Evolutionary conservation across 2,113 vertebrate genomes (phyloP), one percentile per base, ranked within the genome.

Genomic region (Thomomys bottae): DNA sequence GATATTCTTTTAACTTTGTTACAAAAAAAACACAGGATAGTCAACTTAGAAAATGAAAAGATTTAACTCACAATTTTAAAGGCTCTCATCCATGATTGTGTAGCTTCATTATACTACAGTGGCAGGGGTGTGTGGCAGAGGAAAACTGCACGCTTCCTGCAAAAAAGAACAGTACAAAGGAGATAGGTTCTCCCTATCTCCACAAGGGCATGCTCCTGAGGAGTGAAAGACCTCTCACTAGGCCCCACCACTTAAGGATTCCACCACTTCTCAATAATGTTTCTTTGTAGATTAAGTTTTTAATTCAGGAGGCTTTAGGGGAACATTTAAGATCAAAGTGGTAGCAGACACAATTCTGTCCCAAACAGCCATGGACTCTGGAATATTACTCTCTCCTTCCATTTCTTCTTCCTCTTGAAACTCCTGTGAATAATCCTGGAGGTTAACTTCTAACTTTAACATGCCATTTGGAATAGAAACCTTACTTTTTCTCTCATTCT

Each of bases 361-460:
- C 28, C 49, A 67, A 78, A 83, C 2, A 81, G 18, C 75, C 76
- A 28, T 32, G 36, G 28, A 85, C 82, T 78, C 40, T 70, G 34
- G 6, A 95, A 6, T 63, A 45, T 71, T 11, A 42, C 59, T 81
- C 36, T 2, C 21, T 83, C 80, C 12, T 79, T 36, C 79, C 59
- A 68, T 89, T 45, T 11, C 24, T 70, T 2, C 24, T 77, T 8
- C 32, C 4, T 92, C 45, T 88, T 77, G 54, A 30, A 83, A 86
- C 28, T 38, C 28, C 11, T 24, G 70, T 76, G n/a, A 80, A 83
- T 90, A 61, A 88, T 70, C 23, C 42, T 80, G 67, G 59, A 72
- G 32, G 32, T 70, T 80, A 49, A 18, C 30, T 57, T 36, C 73
- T 91, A 83, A 75, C 42, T 72, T 85, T 83, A 91, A 71, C 28